Evolutionary conservation across 2,113 vertebrate genomes (phyloP).

Genomic region (Paradisaea rubra): DNA sequence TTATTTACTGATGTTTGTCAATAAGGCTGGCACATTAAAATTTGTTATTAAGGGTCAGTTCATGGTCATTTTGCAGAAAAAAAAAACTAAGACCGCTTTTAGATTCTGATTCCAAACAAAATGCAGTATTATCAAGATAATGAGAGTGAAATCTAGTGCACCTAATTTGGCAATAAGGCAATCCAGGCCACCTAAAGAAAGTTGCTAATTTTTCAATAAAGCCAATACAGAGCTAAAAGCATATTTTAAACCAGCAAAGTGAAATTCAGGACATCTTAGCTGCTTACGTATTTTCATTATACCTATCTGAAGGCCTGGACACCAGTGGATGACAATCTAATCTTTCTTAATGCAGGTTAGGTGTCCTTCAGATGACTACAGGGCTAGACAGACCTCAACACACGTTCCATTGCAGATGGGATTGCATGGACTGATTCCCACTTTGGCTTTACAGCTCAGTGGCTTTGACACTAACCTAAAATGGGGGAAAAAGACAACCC

Average conservation of each 20-base stretch:
- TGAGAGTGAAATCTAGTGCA: neutral
- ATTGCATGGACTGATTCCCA: neutral
- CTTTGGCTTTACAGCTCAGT: neutral
- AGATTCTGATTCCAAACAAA: neutral
- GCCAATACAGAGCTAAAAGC: neutral
- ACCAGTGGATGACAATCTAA: neutral
- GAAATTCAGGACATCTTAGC: neutral
- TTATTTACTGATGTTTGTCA: neutral
- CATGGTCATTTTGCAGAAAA: neutral
- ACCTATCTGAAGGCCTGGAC: neutral
- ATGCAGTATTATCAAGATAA: neutral
- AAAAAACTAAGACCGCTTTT: neutral
- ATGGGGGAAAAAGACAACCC: neutral
- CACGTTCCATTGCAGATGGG: neutral
- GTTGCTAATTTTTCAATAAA: neutral
- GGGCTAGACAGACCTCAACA: neutral
- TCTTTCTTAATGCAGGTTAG: neutral
- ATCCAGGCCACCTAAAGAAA: neutral
- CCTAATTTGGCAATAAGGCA: neutral
- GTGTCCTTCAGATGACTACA: neutral
- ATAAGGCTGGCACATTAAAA: neutral
- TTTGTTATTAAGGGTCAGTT: neutral
- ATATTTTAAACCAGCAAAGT: neutral
- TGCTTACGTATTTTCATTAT: neutral
- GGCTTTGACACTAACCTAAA: neutral